These are phyloP conservation scores for Prunella himalayana DNA, from an alignment of 2,113 vertebrate species.

Conservation along the genomic window DNA sequence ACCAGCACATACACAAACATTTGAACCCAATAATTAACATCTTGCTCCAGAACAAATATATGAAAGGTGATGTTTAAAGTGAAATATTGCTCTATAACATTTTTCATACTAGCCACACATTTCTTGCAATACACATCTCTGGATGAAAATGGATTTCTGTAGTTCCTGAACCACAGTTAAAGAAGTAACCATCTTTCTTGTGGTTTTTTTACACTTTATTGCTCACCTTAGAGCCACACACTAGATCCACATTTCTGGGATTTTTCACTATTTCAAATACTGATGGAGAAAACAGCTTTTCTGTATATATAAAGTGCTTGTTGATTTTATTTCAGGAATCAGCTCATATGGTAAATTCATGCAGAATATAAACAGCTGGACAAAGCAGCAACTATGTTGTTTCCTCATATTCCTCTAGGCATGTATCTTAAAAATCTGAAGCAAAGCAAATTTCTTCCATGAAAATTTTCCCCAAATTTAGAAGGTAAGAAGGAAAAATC, in stretches of 20 bases:
- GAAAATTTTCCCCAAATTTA: neutral
- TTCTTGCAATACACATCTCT: neutral
- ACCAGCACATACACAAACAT: neutral
- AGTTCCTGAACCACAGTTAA: neutral
- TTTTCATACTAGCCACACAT: neutral
- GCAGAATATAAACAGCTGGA: neutral
- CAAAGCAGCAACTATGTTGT: neutral
- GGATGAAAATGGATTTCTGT: neutral
- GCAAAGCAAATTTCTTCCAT: neutral
- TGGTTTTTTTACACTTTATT: neutral
- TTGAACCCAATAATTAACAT: neutral
- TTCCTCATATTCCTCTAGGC: neutral
- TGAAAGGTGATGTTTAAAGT: neutral
- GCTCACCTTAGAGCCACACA: neutral
- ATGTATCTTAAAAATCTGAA: neutral
- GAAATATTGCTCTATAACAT: neutral
- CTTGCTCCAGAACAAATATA: neutral
- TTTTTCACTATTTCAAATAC: neutral
- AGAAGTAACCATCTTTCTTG: neutral
- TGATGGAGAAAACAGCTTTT: neutral
- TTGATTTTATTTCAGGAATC: neutral
- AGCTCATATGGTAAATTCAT: neutral
- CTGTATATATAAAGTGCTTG: neutral
- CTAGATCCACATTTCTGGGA: neutral
- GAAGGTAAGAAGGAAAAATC: neutral